Base-by-base conservation (phyloP, 1,140 invertebrate genomes). In the Lordiphosa stackelbergi region DNA sequence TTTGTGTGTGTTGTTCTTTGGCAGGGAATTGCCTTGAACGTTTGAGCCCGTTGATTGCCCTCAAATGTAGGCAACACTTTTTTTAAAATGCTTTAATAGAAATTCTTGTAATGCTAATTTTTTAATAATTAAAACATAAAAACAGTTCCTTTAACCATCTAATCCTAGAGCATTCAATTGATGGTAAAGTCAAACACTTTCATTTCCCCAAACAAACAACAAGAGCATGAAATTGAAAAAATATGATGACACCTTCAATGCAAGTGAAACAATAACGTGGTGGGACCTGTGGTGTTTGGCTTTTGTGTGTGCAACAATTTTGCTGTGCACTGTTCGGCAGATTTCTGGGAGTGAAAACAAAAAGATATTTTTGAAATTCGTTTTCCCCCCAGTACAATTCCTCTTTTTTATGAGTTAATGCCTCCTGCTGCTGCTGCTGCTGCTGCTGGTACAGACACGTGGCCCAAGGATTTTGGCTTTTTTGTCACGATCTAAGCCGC, bases 241-340 rank as follows among this genome's bases (percentile, higher is more conserved):
- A 74, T 81, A 81, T 72, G 71, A 81, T 81, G 75, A 81, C 75
- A 81, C 75, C 75, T 81, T 81, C 57, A 74, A 72, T 72, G 75
- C 75, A 47, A 64, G 63, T 62, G 59, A 68, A 81, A 74, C 69
- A 68, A 69, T 64, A 71, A 64, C 54, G 19, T 55, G 62, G 63
- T 48, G 52, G 19, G 6, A 34, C 22, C 22, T 24, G 13, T 34
- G 9, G 11, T n/a, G 1, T 47, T 62, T 69, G 53, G 54, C 46
- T 63, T 72, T 72, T 77, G 54, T 69, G 63, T 59, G 63, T 59
- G 63, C 51, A 58, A 73, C 73, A 68, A 72, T 72, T 77, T 72
- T 64, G 56, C 55, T 52, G 47, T 40, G 38, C 69, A 52, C 55
- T 70, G 73, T 61, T 65, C 43, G 43, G 37, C 66, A 73, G 69